A percentile compares a stretch with the other conserved stretches of the same genome.
phyloP scores from a whole-genome alignment of 2,113 vertebrate genomes.

The Toxostoma redivivum region DNA sequence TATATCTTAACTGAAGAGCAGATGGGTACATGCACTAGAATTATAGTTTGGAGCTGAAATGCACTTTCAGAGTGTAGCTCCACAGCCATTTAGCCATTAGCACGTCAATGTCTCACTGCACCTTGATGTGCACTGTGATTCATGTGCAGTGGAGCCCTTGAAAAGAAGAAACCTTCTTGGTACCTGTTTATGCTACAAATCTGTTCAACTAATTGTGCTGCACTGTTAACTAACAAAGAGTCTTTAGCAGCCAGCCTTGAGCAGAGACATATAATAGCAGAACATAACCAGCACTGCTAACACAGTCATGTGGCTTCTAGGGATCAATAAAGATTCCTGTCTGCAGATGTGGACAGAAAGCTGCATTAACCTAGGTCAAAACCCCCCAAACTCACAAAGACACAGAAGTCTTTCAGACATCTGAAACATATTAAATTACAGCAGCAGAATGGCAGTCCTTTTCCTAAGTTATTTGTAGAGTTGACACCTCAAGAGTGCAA shows the following conservation, averaged over 20 bases:
- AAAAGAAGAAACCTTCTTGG: neutral
- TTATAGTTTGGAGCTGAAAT: neutral
- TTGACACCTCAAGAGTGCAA: neutral
- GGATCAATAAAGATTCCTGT: neutral
- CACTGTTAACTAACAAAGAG: neutral
- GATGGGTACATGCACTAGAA: neutral
- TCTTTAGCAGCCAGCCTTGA: neutral
- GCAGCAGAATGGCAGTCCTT: neutral
- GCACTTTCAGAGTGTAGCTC: neutral
- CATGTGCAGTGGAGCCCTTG: neutral
- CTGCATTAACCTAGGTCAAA: neutral
- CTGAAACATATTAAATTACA: neutral
- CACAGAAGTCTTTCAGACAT: neutral
- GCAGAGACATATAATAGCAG: neutral
- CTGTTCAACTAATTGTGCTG: neutral
- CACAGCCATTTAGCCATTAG: neutral
- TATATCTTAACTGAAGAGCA: neutral
- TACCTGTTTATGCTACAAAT: accelerated
- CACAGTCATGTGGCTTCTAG: neutral
- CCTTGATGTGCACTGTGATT: neutral
- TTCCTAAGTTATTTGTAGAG: neutral
- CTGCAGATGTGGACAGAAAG: neutral
- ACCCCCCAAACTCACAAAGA: neutral
- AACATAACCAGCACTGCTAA: neutral
- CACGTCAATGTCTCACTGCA: neutral